Evolutionary conservation across 2,797 vertebrate species (phyloP), one percentile per base, ranked within the genome.

Genomic region (Apogon hyalosoma): DNA sequence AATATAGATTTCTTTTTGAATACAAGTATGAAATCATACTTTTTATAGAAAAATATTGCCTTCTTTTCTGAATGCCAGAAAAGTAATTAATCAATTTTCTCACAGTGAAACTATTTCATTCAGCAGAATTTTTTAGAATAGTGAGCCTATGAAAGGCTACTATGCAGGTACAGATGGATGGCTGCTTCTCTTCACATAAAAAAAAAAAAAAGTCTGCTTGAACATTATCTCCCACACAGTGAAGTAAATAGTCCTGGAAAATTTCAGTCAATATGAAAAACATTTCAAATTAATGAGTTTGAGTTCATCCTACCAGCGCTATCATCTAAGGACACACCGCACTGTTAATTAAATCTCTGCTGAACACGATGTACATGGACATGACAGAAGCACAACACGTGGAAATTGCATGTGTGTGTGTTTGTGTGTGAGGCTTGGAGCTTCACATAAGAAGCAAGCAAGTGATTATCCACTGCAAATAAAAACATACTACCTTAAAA

Each of bases 241-340:
- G n/a, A 42, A 48, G 42, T 36, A 48, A 48, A 38, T 28, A 16
- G 39, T 38, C 18, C 18, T 43, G 33, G 13, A 13, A 14, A n/a
- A 11, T 43, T 64, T 24, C 15, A 43, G 38, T 51, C 15, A 13
- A 18, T 41, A n/a, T 42, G 49, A 60, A 48, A 62, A 50, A 61
- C 21, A 42, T 28, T 11, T 0, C 1, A 11, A 14, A 40, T 54
- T 54, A 47, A 65, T 46, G 63, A 50, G 47, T 69, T 52, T 45
- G 11, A n/a, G 14, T 45, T 51, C 47, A 24, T 28, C 16, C 14
- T 38, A 40, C 24, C 39, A 53, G 49, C 36, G 31, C 46, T 28
- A 28, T 31, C 18, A n/a, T 58, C 51, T 31, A n/a, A 53, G 41
- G 54, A 52, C 47, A 59, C 54, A 11, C 1, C 24, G 28, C 54